Base-by-base conservation (phyloP, 2,797 vertebrate species). In the Halcyon chelicuti region DNA sequence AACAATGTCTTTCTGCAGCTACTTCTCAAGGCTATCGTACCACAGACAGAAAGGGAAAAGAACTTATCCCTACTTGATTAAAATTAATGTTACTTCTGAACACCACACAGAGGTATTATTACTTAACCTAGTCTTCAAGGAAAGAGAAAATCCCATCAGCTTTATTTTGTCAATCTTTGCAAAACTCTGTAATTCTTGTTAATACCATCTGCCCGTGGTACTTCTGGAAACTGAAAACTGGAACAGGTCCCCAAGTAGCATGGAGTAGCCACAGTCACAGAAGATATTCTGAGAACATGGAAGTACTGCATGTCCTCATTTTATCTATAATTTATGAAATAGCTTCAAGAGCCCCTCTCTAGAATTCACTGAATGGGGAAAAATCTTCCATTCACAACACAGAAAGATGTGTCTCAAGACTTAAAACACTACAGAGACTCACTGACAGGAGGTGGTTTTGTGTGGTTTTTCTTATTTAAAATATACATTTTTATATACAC, bases 111-210 rank as follows among this genome's bases (percentile, higher is more conserved):
- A 93, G 89, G 84, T 88, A 77, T 82, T 90, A 87, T 78, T 81
- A 78, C 78, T 80, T 78, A 86, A 70, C 87, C 6, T 0, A 62
- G 51, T 81, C 93, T 95, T 94, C 66, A 96, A 94, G 89, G 85
- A 49, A 94, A 83, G 81, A 74, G 46, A 83, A 96, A 97, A 96
- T 95, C 91, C 82, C 91, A 91, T 78, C 94, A 94, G 91, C 91
- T 95, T 91, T 90, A 91, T 94, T 94, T 96, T 84, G 91, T 96
- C 93, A 94, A 78, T 96, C 92, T 96, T 84, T 86, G 89, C 93
- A 91, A 84, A 95, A 95, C 70, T 91, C 93, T 71, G 66, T 93
- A 94, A 97, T 94, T 94, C 94, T 88, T 84, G 91, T 74, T 94
- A 96, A 94, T 84, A 95, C 91, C 92, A 88, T 51, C 87, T 87